Base-by-base conservation (phyloP, 2,888 invertebrate genomes). In the Cyrtodaria siliqua region DNA sequence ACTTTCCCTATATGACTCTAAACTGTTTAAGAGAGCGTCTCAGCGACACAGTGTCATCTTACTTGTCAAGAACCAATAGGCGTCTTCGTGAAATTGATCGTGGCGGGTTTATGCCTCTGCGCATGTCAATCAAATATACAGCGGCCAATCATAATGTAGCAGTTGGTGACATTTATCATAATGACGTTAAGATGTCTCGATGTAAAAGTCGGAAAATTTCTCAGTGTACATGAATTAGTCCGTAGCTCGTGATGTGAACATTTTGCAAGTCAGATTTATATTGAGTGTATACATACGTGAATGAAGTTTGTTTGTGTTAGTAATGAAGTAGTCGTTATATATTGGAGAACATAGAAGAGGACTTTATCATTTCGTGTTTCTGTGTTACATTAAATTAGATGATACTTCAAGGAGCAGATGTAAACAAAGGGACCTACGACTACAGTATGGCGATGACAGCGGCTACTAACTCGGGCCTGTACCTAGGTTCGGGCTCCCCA, bases 401-500 rank as follows among this genome's bases (percentile, higher is more conserved):
- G 77, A 77, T 77, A 72, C 77, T 77, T 29, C 77, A 77, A 55
- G 60, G 60, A 24, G 55, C 71, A 55, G 77, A 77, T 72, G 77
- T 72, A 60, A 77, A 62, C 55, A 57, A 66, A 62, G 71, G 63
- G 56, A 60, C 55, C 40, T 69, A 62, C 69, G 72, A 72, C 44
- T 47, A 77, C 61, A 73, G 61, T 47, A 78, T 73, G 83, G 76
- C 78, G 78, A 87, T 84, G 96, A 97, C 97, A 97, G 97, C 97
- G 95, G 97, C 97, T 95, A 97, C 97, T 94, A 96, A 97, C 73
- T 87, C 92, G 62, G 91, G 91, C 72, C 88, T 92, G 95, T 97
- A 97, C 95, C 96, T 97, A 95, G 95, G 95, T 93, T 96, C 96
- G 93, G 95, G 95, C 94, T 95, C 95, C 92, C 95, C 95, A 90